Evolutionary conservation across 1,140 invertebrate species (phyloP).

Genomic region (Zaprionus lachaisei): DNA sequence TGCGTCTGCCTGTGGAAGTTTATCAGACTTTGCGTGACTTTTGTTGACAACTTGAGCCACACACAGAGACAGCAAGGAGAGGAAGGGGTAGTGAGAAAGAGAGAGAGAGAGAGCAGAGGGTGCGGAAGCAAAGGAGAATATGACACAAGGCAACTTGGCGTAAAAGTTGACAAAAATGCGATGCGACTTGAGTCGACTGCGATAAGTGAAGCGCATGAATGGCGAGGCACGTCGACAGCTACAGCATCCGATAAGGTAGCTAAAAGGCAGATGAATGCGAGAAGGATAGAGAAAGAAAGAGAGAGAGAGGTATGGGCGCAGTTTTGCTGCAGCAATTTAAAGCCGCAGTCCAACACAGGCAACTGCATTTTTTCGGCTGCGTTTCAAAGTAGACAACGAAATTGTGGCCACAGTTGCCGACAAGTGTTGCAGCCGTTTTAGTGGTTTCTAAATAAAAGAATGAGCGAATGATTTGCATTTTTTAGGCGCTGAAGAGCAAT

Average conservation of each 20-base stretch:
- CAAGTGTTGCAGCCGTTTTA: constrained; percentile 52
- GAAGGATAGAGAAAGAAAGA: background rate
- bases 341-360: constrained; percentile 15
- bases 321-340: constrained; percentile 48
- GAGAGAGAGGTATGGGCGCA: background rate
- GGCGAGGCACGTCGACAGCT: constrained; percentile 31
- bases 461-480: background rate
- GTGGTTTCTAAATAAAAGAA: constrained; percentile 18
- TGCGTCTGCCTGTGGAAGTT: constrained; percentile 67
- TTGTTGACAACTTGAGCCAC: constrained; percentile 69
- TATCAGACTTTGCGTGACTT: constrained; percentile 80
- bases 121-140: constrained; percentile 20
- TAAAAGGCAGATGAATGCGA: background rate
- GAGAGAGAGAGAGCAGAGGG: background rate
- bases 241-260: constrained; percentile 42
- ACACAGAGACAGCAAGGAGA: constrained; percentile 34
- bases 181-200: constrained; percentile 47
- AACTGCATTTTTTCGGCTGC: constrained; percentile 40
- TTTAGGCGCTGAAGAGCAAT: no score
- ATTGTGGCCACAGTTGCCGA: constrained; percentile 50
- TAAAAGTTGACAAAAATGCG: constrained; percentile 58
- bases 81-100: background rate
- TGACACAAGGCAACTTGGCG: constrained; percentile 53
- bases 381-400: constrained; percentile 55
- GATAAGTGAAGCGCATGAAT: constrained; percentile 67